Base-by-base conservation (phyloP, 2,888 invertebrate genomes). In the Yponomeuta plumbellus region DNA sequence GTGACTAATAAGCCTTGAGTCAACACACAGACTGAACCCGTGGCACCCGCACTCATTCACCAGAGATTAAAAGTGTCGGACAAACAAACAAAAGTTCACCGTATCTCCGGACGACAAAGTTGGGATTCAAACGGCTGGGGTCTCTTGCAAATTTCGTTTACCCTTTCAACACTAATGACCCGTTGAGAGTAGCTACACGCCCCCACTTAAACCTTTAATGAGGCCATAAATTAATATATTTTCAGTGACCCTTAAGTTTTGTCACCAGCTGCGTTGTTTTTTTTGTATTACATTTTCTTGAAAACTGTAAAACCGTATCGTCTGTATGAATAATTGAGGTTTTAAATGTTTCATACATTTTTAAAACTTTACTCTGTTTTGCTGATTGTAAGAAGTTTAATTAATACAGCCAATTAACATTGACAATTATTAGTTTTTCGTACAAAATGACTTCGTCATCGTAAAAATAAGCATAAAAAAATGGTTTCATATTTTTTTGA, bases 131-230 rank as follows among this genome's bases (percentile, higher is more conserved):
- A 75, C 72, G 64, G 70, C 72, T 75, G 70, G 75, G 76, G 75
- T 75, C 77, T 74, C 71, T 69, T 75, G 75, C 78, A 76, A 81
- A 52, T 84, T 81, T 81, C 39, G 80, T 81, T 80, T 79, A 80
- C 80, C 82, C 82, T 82, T 83, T 78, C 84, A 80, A 77, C 76
- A 80, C 80, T 84, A 87, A 86, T 86, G 87, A 85, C 80, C 84
- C 84, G 85, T 85, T 80, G 85, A 88, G 85, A 80, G 75, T 79
- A 80, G 78, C 77, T 74, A 70, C 68, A 74, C 78, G 73, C 78
- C 74, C 72, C 76, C 70, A 66, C 73, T 61, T 62, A 39, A 62
- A 62, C 62, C 62, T 62, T 26, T 61, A 61, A 61, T 61, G 61
- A 13, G 2, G 20, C 22, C 26, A 61, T 61, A 61, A 61, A 61